Conservation (phyloP, 2,888 invertebrate species). For the Alitta virens region DNA sequence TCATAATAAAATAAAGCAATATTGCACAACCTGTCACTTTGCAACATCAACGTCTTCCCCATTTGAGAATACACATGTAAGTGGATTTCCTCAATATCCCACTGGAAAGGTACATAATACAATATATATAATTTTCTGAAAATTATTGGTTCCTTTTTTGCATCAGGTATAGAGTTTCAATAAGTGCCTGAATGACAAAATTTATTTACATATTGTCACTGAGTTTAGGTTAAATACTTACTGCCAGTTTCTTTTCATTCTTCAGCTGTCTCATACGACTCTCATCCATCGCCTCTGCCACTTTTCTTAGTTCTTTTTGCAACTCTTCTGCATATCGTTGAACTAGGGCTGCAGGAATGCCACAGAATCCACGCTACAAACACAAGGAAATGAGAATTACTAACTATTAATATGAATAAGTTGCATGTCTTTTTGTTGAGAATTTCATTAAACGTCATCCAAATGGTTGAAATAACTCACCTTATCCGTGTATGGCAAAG, state of each 20-base stretch:
- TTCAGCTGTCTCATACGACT: constrained; percentile 47
- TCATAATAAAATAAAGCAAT: too few species aligned
- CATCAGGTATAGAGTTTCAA: too few species aligned
- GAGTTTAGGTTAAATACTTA: too few species aligned
- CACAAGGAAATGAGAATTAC: not conserved
- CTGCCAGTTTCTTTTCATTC: constrained; percentile 42
- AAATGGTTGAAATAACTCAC: constrained; percentile 31
- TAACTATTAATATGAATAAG: not conserved
- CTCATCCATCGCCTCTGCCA: constrained; percentile 52
- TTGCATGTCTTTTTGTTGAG: not conserved
- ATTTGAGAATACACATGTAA: too few species aligned
- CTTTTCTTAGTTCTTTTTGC: constrained; percentile 45
- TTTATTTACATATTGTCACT: not conserved
- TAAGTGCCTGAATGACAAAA: too few species aligned
- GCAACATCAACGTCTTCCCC: too few species aligned
- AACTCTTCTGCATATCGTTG: constrained; percentile 55
- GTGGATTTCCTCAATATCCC: too few species aligned
- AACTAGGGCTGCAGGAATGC: constrained; percentile 53
- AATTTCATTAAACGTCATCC: not conserved
- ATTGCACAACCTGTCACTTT: too few species aligned
- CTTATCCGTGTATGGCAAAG: constrained; percentile 50
- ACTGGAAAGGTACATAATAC: too few species aligned
- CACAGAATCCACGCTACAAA: constrained; percentile 53
- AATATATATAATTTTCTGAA: too few species aligned
- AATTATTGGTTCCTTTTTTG: too few species aligned